A percentile compares a stretch with the other conserved stretches of the same genome.
These are phyloP conservation scores for Naja naja DNA, from an alignment of 2,113 vertebrate species.

Conservation along the genomic window DNA sequence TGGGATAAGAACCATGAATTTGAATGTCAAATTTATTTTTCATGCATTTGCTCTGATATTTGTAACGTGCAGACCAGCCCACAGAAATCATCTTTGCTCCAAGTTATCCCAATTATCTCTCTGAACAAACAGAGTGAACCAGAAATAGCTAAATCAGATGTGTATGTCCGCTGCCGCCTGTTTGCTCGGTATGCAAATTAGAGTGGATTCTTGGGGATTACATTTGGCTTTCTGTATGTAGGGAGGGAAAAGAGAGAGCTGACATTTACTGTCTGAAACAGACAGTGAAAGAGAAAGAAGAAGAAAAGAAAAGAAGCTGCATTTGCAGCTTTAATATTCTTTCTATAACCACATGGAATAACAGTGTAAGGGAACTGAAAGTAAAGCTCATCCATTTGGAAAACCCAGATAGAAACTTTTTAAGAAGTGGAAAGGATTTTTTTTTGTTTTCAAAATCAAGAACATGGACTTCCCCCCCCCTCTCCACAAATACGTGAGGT, in stretches of 20 bases:
- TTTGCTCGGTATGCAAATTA: background rate
- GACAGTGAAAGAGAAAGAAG: background rate
- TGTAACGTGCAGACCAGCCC: background rate
- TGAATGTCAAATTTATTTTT: background rate
- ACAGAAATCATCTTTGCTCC: background rate
- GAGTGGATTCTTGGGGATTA: conserved; percentile 10
- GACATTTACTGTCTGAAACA: conserved; percentile 32
- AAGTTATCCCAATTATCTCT: conserved; percentile 13
- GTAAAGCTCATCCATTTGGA: conserved; percentile 20
- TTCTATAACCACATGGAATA: background rate
- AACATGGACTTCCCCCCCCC: conserved; percentile 29
- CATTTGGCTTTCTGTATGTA: background rate
- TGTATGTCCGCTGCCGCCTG: conserved; percentile 3
- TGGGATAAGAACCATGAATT: background rate
- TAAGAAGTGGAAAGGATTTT: background rate
- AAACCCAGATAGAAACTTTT: conserved; percentile 17
- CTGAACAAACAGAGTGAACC: background rate
- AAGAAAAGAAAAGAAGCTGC: conserved; percentile 4
- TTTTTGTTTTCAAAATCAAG: background rate
- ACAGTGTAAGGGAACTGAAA: conserved; percentile 4
- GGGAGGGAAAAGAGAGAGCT: background rate
- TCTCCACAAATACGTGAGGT: conserved; percentile 20
- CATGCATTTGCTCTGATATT: background rate
- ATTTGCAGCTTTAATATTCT: conserved; percentile 25
- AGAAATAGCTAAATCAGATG: conserved; percentile 2